Percentiles rank a stretch among this genome's conserved stretches.
Evolutionary conservation across 1,140 invertebrate genomes (phyloP).

Genomic region (Papilio machaon): DNA sequence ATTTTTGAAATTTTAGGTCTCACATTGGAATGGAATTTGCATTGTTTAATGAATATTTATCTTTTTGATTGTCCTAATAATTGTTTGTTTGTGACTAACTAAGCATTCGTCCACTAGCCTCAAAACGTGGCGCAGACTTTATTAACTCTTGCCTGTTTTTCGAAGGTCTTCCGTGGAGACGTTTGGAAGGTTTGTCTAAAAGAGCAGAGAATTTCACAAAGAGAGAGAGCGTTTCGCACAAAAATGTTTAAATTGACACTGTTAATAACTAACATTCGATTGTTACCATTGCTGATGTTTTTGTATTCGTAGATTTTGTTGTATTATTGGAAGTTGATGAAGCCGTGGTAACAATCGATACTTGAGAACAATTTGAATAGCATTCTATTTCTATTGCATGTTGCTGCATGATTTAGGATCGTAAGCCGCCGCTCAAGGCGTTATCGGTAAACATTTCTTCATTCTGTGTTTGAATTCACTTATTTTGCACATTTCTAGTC

Average conservation of each 20-base stretch:
- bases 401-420: constrained; percentile 80
- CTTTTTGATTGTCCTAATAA: constrained; percentile 19
- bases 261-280: constrained; percentile 63
- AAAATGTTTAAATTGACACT: constrained; percentile 67
- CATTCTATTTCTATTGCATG: constrained; percentile 78
- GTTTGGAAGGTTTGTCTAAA: constrained; percentile 85
- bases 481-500: constrained; percentile 81
- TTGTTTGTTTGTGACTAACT: constrained; percentile 62
- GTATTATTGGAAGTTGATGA: constrained; percentile 36
- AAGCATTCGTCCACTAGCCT: constrained; percentile 68
- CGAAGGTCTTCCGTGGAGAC: constrained; percentile 86
- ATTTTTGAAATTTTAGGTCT: constrained; percentile 38
- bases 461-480: constrained; percentile 76
- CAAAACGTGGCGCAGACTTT: constrained; percentile 74
- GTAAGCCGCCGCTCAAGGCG: constrained; percentile 78
- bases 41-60: constrained; percentile 10
- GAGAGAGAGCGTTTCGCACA: constrained; percentile 74
- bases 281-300: constrained; percentile 66
- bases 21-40: constrained; percentile 32
- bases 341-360: constrained; percentile 70
- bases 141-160: constrained; percentile 80
- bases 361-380: constrained; percentile 61
- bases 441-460: constrained; percentile 77
- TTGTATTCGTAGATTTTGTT: constrained; percentile 40
- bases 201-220: constrained; percentile 70